Base-by-base conservation (phyloP, 2,888 invertebrate genomes). In the Philopedon plagiatum region DNA sequence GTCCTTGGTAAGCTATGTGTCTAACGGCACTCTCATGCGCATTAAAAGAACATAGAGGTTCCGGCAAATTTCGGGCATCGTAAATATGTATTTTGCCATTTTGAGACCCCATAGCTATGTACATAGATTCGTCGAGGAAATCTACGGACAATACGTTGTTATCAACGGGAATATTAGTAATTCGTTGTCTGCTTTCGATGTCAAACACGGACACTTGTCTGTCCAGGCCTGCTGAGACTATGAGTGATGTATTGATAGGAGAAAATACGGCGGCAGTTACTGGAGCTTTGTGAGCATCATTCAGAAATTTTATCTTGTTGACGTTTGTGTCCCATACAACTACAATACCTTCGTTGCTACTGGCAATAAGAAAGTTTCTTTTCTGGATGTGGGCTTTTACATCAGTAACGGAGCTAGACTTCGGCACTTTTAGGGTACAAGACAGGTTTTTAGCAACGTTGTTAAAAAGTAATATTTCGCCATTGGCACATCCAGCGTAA, bases 231-330 rank as follows among this genome's bases (percentile, higher is more conserved):
- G 87, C 84, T 0, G 90, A 88, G 3, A 89, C 79, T 81, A 90
- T 82, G 0, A 90, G 86, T 81, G 89, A 89, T 73, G 85, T 84
- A 77, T 89, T 89, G 8, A 88, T 84, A 0, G 88, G 86, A 0
- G 90, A 89, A 81, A 87, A 90, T 32, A 86, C 83, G 68, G 90
- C 85, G 76, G 88, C 88, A 75, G 88, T 89, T n/a, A 90, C 88
- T 1, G 89, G 88, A 2, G 89, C 88, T 15, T 87, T 87, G 77
- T 90, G 90, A 5, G 88, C 86, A 26, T 81, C 79, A 8, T 76
- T 76, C 32, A 75, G 76, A 68, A 80, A 82, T 61, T 80, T 81
- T 2, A 78, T 75, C 73, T 81, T 81, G 62, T 79, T 82, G 1
- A 77, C 77, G 63, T 85, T 83, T 5, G 80, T 81, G 75, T 85